Conservation (phyloP, 2,888 invertebrate genomes). For the Phyllotreta cruciferae region DNA sequence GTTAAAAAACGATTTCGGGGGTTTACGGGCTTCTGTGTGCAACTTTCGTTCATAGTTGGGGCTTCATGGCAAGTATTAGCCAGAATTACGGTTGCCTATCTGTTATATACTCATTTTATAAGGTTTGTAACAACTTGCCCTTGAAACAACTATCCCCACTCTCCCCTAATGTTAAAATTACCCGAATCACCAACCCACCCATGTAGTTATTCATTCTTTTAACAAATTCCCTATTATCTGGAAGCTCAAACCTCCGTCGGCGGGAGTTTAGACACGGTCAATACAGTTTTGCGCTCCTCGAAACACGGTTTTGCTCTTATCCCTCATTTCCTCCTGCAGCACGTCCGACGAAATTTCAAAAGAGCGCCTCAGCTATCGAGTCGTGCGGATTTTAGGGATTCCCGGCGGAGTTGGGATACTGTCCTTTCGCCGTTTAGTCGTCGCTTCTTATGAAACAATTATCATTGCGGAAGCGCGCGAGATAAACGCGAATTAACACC, state of each 20-base stretch:
- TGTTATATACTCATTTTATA: too few relatives aligned
- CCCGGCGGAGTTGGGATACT: slow-evolving; percentile 9
- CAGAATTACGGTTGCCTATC: too few relatives aligned
- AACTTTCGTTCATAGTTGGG: too few relatives aligned
- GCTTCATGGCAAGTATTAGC: too few relatives aligned
- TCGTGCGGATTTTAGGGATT: slow-evolving; percentile 16
- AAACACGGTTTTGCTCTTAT: slow-evolving; percentile 27
- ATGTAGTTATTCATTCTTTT: too few relatives aligned
- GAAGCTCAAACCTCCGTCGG: slow-evolving; percentile 3
- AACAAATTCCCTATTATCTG: neutral
- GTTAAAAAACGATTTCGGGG: too few relatives aligned
- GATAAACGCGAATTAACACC: neutral
- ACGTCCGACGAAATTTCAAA: slow-evolving; percentile 10
- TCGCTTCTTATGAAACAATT: slow-evolving; percentile 1
- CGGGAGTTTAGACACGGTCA: slow-evolving; percentile 6
- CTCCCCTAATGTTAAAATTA: too few relatives aligned
- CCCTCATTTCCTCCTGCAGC: slow-evolving; percentile 13
- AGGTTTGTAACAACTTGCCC: too few relatives aligned
- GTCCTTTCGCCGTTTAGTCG: slow-evolving; percentile 2
- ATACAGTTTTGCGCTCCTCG: slow-evolving; percentile 9
- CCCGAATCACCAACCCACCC: too few relatives aligned
- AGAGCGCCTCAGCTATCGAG: slow-evolving; percentile 4
- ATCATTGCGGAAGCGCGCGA: neutral
- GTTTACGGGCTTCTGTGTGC: too few relatives aligned
- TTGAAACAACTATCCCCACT: too few relatives aligned